Conservation (phyloP, 2,113 vertebrate genomes). For the Nothobranchius kuhntae region DNA sequence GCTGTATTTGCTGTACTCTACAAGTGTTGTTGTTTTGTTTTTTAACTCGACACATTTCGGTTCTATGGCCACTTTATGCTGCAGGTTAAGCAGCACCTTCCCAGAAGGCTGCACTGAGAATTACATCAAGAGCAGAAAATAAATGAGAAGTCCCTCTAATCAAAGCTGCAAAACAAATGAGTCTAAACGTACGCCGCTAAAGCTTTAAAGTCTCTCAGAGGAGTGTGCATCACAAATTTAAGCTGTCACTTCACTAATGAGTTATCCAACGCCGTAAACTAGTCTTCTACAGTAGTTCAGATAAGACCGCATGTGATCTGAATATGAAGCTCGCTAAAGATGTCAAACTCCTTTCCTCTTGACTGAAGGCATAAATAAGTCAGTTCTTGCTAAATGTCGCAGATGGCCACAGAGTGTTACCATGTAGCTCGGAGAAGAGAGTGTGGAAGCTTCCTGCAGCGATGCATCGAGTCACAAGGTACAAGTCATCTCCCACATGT, state of each 20-base stretch:
- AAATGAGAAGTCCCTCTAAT: constrained; percentile 12
- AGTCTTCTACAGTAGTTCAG: not conserved
- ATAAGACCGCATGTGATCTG: constrained; percentile 8
- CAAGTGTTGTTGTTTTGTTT: constrained; percentile 7
- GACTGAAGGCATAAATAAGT: not conserved
- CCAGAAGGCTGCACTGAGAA: not conserved
- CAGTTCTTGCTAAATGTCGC: no score
- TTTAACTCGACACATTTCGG: not conserved
- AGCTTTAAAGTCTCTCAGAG: constrained; percentile 22
- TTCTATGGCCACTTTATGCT: not conserved
- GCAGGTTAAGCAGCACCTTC: constrained; percentile 1
- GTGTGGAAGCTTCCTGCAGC: no score
- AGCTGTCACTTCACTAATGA: constrained; percentile 17
- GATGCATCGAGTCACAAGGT: no score
- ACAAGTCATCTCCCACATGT: no score
- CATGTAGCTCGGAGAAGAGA: no score
- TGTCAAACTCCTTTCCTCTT: constrained; percentile 7
- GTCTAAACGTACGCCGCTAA: constrained; percentile 4
- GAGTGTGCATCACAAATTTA: not conserved
- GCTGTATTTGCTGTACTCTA: constrained; percentile 4
- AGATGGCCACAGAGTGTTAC: no score
- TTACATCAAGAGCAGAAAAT: not conserved
- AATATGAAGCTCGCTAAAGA: not conserved
- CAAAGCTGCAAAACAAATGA: constrained; percentile 18
- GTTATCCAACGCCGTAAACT: not conserved